phyloP scores from a whole-genome alignment of 2,797 vertebrate genomes.

The Tympanoctomys barrerae region DNA sequence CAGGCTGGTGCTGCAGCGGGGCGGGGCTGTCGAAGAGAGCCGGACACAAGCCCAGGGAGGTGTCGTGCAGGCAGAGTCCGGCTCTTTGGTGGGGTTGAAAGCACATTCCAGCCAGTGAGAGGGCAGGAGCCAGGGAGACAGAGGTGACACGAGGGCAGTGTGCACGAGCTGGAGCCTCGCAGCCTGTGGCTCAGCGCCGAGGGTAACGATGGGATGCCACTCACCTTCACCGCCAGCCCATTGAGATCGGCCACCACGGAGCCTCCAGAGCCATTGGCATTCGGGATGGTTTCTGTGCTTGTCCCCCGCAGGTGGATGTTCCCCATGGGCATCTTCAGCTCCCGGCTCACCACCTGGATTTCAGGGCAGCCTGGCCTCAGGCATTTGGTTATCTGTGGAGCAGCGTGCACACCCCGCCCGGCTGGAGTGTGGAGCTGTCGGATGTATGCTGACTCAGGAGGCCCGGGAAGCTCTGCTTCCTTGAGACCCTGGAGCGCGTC shows the following conservation, averaged over 20 bases:
- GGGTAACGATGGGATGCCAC: too few species aligned
- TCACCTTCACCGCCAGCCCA: constrained; percentile 83
- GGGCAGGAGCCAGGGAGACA: background rate
- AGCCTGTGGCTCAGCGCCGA: background rate
- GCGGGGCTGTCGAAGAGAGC: background rate
- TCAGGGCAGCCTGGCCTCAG: constrained; percentile 12
- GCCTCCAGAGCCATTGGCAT: constrained; percentile 56
- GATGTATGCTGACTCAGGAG: background rate
- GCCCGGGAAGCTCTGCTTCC: background rate
- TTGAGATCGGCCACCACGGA: constrained; percentile 79
- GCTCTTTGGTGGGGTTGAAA: background rate
- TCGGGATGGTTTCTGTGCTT: constrained; percentile 81
- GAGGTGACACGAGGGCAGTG: too few species aligned
- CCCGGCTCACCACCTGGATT: constrained; percentile 81
- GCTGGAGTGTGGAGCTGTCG: background rate
- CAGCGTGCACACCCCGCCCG: accelerated
- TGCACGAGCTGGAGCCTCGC: background rate
- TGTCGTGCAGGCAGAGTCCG: background rate
- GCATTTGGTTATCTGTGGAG: background rate
- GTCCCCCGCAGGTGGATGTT: constrained; percentile 80
- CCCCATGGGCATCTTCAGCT: constrained; percentile 79
- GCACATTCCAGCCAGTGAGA: background rate
- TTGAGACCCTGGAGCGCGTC: background rate
- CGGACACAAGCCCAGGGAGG: background rate
- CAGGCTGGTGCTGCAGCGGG: background rate